phyloP scores from a whole-genome alignment of 2,797 vertebrate species.

The Peromyscus attwateri region DNA sequence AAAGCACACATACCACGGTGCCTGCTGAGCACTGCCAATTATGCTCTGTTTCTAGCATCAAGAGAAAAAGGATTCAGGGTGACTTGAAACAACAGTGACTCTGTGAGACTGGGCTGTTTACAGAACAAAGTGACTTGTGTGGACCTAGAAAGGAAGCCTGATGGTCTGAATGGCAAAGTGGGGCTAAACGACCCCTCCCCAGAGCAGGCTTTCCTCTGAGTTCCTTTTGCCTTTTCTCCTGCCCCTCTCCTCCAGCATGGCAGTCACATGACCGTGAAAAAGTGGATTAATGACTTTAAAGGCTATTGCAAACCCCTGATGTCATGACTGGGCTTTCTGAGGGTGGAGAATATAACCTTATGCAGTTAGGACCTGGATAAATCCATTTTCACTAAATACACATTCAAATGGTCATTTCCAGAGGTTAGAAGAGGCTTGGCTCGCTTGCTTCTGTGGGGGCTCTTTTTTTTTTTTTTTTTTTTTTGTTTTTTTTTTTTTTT shows the following conservation, averaged over 20 bases:
- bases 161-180: not conserved
- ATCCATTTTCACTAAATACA: not conserved
- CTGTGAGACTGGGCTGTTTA: not conserved
- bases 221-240: not conserved
- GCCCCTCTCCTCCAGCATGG: not conserved
- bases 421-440: not conserved
- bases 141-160: not conserved
- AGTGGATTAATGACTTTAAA: conserved; percentile 65
- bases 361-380: conserved; percentile 28
- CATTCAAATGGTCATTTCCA: not conserved
- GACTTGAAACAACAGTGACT: not conserved
- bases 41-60: not conserved
- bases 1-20: not conserved
- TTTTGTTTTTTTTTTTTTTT: too few relatives aligned
- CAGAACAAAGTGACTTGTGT: not conserved
- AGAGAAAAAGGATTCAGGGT: not conserved
- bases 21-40: not conserved
- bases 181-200: accelerated
- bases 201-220: not conserved
- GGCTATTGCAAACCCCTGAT: not conserved
- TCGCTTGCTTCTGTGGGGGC: not conserved
- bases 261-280: conserved; percentile 25
- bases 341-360: not conserved
- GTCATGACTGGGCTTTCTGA: not conserved
- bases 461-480: not conserved